These are phyloP conservation scores for Sipha flava DNA, from an alignment of 1,140 invertebrate species.

Conservation along the genomic window DNA sequence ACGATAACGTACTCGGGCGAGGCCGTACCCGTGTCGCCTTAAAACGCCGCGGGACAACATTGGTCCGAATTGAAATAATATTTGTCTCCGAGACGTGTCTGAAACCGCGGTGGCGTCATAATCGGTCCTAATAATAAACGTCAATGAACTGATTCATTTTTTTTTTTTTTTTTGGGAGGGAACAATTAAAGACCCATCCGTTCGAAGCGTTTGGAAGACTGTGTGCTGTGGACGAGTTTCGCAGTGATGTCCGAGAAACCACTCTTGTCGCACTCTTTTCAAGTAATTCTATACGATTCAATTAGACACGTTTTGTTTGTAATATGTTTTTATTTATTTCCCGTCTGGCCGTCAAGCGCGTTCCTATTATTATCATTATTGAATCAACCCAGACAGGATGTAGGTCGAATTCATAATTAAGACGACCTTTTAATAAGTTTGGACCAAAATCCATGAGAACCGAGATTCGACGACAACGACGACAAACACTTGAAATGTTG, in stretches of 20 bases:
- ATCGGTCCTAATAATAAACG: not conserved
- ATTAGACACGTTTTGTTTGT: not conserved
- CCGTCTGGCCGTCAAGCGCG: not conserved
- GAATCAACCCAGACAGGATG: conserved; percentile 2
- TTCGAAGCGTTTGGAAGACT: not conserved
- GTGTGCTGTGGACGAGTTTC: not conserved
- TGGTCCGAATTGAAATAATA: not conserved
- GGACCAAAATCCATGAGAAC: not conserved
- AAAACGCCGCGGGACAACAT: not conserved
- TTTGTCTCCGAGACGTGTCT: not conserved
- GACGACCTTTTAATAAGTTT: not conserved
- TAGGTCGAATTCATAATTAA: not conserved
- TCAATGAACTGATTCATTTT: not conserved
- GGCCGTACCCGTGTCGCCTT: too few relatives aligned
- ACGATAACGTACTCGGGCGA: too few relatives aligned
- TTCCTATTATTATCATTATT: not conserved
- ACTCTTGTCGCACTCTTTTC: not conserved
- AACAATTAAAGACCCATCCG: not conserved
- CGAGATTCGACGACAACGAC: too few relatives aligned
- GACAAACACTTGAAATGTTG: too few relatives aligned
- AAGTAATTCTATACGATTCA: conserved; percentile 8
- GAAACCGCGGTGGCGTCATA: not conserved
- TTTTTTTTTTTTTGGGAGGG: too few relatives aligned
- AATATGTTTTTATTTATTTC: not conserved
- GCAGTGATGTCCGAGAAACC: not conserved